Conservation (phyloP, 2,888 invertebrate species). For the Heteromyza rotundicornis region DNA sequence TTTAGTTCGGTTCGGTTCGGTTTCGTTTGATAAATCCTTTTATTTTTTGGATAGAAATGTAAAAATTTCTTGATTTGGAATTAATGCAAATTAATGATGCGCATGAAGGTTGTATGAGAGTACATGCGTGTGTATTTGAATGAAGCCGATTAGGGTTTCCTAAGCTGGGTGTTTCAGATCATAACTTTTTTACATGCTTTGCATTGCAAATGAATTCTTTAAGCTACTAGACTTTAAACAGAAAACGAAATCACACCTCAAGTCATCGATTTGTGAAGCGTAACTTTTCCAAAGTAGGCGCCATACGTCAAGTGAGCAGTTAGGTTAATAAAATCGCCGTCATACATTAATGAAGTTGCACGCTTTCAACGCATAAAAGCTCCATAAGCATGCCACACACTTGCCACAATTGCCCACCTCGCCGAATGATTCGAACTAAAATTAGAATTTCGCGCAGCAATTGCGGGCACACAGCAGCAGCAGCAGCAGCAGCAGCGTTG, state of each 20-base stretch:
- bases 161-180: background rate
- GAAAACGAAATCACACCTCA: no score
- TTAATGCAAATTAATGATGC: slow-evolving; percentile 63
- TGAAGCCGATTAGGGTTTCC: no score
- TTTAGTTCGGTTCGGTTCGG: background rate
- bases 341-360: background rate
- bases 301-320: no score
- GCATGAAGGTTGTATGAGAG: slow-evolving; percentile 4
- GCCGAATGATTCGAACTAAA: background rate
- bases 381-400: no score
- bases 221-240: no score
- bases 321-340: no score
- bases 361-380: background rate
- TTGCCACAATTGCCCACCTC: background rate
- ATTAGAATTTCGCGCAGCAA: background rate
- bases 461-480: background rate
- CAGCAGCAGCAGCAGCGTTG: background rate
- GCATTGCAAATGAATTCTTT: no score
- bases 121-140: background rate
- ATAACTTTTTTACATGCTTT: no score
- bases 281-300: no score
- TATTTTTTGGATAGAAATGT: slow-evolving; percentile 35
- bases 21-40: slow-evolving; percentile 25
- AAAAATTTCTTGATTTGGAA: slow-evolving; percentile 58
- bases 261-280: no score